Base-by-base conservation (phyloP, 1,140 invertebrate species). In the Drosophila littoralis region DNA sequence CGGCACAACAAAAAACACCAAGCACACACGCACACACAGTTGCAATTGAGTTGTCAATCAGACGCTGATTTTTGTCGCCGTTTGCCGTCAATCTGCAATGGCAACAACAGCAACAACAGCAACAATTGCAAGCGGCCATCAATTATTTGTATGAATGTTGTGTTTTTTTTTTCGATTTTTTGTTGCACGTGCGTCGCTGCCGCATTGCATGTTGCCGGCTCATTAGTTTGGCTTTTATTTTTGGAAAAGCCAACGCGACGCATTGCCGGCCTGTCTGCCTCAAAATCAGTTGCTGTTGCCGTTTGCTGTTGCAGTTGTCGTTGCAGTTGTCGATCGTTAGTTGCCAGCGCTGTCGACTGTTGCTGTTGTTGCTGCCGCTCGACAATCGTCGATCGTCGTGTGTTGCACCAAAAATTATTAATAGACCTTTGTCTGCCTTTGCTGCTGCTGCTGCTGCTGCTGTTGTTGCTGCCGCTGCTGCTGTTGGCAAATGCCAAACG, bases 211-310 rank as follows among this genome's bases (percentile, higher is more conserved):
- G 84, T 88, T 88, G 84, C 84, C 77, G 84, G 84, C 84, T 88
- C 84, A 88, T 88, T 88, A 88, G 84, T 89, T 88, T 89, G 77
- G 84, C 84, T 88, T 88, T 88, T 88, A 88, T 89, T 88, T 88
- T 88, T 88, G 84, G 84, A 88, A 89, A 88, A 88, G 80, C 84
- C 84, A 88, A 88, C 83, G 83, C 83, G 84, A 86, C 83, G 84
- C 84, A 86, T 88, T 84, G 83, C 84, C 83, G 60, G 77, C 43
- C 84, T 88, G 83, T 89, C 46, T 51, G 81, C 68, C 72, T 55
- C 69, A 63, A 42, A 76, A 66, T 22, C 15, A 72, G 65, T 69
- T 70, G 46, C 10, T 48, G 75, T 35, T 83, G 75, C 15, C 50
- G 57, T 36, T 75, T 83, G 73, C 57, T 65, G 65, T 52, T 33